Conservation (phyloP, 2,888 invertebrate genomes). For the Xestoiulus laeticollis region DNA sequence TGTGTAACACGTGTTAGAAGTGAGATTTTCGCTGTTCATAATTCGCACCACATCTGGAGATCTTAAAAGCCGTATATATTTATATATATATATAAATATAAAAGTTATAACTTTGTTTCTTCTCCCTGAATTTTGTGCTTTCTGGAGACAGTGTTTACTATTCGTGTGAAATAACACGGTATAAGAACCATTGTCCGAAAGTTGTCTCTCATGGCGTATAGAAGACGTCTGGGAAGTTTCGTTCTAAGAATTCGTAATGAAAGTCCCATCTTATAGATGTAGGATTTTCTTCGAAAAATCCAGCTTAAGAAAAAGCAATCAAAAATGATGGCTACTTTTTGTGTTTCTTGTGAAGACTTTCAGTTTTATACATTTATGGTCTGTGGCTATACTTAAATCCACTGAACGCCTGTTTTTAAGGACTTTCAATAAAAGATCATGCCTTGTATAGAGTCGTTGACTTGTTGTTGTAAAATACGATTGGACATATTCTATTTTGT, state of each 20-base stretch:
- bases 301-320: slow-evolving; percentile 6
- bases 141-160: neutral
- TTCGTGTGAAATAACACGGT: neutral
- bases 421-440: neutral
- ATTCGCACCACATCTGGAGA: slow-evolving; percentile 4
- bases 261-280: neutral
- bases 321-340: neutral
- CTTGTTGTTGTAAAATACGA: too few relatives aligned
- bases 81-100: too few relatives aligned
- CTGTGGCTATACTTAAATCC: neutral
- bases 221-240: neutral
- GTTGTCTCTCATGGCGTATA: neutral
- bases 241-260: neutral
- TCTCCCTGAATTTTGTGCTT: too few relatives aligned
- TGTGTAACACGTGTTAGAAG: slow-evolving; percentile 26
- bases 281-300: neutral
- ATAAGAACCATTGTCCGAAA: too few relatives aligned
- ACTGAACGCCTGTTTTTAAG: neutral
- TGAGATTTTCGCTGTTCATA: slow-evolving; percentile 17
- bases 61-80: too few relatives aligned
- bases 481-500: too few relatives aligned
- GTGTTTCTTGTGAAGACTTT: neutral
- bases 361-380: neutral
- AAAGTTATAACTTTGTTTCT: too few relatives aligned
- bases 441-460: too few relatives aligned